Evolutionary conservation across 2,113 vertebrate genomes (phyloP).

Genomic region (Ammospiza caudacuta): DNA sequence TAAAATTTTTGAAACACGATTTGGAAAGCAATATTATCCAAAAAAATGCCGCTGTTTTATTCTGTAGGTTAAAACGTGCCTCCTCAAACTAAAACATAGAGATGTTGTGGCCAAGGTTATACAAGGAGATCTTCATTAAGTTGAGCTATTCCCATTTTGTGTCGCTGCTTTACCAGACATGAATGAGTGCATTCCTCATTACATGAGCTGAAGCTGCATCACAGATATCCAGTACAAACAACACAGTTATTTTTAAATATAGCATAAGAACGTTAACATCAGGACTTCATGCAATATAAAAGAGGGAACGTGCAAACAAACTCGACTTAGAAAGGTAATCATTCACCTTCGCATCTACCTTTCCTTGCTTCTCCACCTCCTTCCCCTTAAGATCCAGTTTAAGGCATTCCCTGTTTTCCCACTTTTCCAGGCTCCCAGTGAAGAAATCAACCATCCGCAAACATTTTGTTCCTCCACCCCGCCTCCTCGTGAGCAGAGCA

Average conservation of each 20-base stretch:
- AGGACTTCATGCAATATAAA: background rate
- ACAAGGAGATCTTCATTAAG: constrained; percentile 63
- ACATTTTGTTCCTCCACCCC: background rate
- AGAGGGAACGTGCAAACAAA: background rate
- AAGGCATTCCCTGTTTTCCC: background rate
- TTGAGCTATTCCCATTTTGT: constrained; percentile 22
- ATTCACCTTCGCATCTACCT: background rate
- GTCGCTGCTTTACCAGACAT: background rate
- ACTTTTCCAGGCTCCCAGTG: background rate
- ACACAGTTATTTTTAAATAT: background rate
- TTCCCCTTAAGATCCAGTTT: background rate
- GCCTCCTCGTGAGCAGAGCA: background rate
- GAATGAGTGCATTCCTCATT: background rate
- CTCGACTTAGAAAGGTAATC: background rate
- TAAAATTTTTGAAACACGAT: background rate
- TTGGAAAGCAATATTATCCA: background rate
- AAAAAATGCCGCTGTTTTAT: background rate
- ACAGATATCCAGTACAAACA: background rate
- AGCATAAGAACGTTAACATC: background rate
- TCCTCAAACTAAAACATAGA: background rate
- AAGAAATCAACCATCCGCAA: constrained; percentile 17
- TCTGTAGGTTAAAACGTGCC: background rate
- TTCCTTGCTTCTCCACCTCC: background rate
- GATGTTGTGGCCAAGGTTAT: constrained; percentile 51
- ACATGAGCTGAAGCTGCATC: constrained; percentile 6